Evolutionary conservation across 2,797 vertebrate genomes (phyloP).

Genomic region (Microchirus variegatus): DNA sequence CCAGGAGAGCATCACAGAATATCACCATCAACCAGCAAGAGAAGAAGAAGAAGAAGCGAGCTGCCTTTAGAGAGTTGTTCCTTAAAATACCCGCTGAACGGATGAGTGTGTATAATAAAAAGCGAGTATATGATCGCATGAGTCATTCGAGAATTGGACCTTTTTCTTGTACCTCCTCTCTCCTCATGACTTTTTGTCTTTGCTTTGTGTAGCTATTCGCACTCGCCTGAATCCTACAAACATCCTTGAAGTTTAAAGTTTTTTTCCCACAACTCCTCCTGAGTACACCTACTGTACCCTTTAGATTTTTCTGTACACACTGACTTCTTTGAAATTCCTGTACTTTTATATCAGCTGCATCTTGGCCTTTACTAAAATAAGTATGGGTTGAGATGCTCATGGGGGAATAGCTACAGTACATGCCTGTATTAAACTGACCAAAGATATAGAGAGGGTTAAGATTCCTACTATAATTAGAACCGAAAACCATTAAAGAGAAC

Average conservation of each 20-base stretch:
- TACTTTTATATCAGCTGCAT: slow-evolving; percentile 28
- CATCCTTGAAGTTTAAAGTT: slow-evolving; percentile 29
- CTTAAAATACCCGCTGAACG: slow-evolving; percentile 34
- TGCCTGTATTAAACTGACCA: slow-evolving; percentile 1
- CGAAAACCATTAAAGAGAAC: no score
- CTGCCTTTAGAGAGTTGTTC: slow-evolving; percentile 36
- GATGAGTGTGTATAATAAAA: slow-evolving; percentile 35
- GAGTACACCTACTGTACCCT: slow-evolving; percentile 38
- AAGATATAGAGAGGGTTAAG: slow-evolving; percentile 2
- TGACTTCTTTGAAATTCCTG: slow-evolving; percentile 12
- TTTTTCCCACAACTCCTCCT: slow-evolving; percentile 40
- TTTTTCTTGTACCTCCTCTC: slow-evolving; percentile 8
- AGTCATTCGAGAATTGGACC: slow-evolving; percentile 29
- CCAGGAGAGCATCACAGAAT: slow-evolving; percentile 13
- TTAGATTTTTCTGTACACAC: slow-evolving; percentile 38
- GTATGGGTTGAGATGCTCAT: slow-evolving; percentile 16
- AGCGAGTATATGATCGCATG: slow-evolving; percentile 18
- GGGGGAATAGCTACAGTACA: slow-evolving; percentile 1
- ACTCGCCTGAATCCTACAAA: slow-evolving; percentile 34
- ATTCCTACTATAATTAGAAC: neutral
- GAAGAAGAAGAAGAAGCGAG: slow-evolving; percentile 7
- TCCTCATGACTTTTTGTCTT: slow-evolving; percentile 34
- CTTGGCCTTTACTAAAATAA: slow-evolving; percentile 16
- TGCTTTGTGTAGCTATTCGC: slow-evolving; percentile 30
- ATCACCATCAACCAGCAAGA: slow-evolving; percentile 10